A percentile compares a stretch with the other conserved stretches of the same genome.
Evolutionary conservation across 2,888 invertebrate species (phyloP).

Genomic region (Eristalis arbustorum): DNA sequence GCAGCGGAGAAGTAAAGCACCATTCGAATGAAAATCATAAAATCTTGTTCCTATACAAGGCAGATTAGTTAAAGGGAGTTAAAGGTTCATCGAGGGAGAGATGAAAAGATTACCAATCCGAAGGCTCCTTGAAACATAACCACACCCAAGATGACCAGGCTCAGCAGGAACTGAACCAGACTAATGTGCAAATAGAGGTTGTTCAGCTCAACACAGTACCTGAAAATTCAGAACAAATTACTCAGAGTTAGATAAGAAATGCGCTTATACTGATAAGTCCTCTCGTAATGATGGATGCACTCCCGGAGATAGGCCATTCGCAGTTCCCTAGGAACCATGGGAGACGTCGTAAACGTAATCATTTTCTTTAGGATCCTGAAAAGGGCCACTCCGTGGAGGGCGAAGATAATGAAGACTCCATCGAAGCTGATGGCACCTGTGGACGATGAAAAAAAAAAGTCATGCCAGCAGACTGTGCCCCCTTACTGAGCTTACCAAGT

Average conservation of each 20-base stretch:
- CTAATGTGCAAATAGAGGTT: slow-evolving; percentile 74
- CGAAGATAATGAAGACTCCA: slow-evolving; percentile 75
- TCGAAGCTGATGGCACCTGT: slow-evolving; percentile 76
- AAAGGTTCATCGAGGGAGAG: not conserved
- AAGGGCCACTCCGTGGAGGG: slow-evolving; percentile 74
- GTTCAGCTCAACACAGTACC: slow-evolving; percentile 73
- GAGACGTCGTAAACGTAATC: slow-evolving; percentile 73
- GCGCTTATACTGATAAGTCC: slow-evolving; percentile 72
- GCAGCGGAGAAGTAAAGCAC: slow-evolving; percentile 74
- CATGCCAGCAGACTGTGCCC: too few relatives aligned
- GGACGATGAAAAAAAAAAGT: not conserved
- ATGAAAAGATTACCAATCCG: slow-evolving; percentile 72
- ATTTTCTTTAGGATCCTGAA: slow-evolving; percentile 73
- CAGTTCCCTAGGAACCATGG: slow-evolving; percentile 72
- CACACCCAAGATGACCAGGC: slow-evolving; percentile 75
- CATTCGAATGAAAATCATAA: slow-evolving; percentile 69
- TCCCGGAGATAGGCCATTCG: slow-evolving; percentile 75
- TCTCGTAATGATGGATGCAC: slow-evolving; percentile 75
- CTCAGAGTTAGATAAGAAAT: not conserved
- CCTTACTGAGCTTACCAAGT: slow-evolving; percentile 72
- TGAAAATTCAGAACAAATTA: slow-evolving; percentile 37
- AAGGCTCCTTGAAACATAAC: slow-evolving; percentile 75
- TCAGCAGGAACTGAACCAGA: slow-evolving; percentile 75
- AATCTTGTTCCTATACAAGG: slow-evolving; percentile 23
- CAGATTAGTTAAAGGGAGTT: not conserved